Evolutionary conservation across 2,113 vertebrate genomes (phyloP).

Genomic region (Solea senegalensis): DNA sequence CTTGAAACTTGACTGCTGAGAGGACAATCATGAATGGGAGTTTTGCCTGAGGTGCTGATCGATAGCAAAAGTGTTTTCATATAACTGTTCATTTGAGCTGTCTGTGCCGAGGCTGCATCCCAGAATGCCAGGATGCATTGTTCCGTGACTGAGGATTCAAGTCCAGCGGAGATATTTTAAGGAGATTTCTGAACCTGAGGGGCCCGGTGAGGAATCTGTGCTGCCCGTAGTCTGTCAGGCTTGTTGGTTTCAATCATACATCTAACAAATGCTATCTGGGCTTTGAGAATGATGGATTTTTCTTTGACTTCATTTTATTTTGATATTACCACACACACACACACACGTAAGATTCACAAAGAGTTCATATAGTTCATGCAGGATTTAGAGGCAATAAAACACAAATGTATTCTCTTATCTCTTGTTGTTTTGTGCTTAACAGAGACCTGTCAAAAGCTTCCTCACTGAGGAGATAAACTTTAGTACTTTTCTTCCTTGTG

Average conservation of each 20-base stretch:
- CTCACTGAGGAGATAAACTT: conserved; percentile 58
- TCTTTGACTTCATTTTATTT: conserved; percentile 1
- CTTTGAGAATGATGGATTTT: conserved; percentile 38
- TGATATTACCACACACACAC: conserved; percentile 25
- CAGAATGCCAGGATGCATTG: conserved; percentile 64
- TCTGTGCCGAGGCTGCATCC: conserved; percentile 59
- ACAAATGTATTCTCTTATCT: conserved; percentile 12
- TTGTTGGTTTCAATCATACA: conserved; percentile 69
- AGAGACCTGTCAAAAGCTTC: conserved; percentile 61
- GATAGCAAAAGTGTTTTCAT: conserved; percentile 75
- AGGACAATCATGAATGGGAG: conserved; percentile 74
- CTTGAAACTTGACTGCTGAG: conserved; percentile 68
- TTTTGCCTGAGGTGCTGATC: conserved; percentile 76
- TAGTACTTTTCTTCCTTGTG: conserved; percentile 50
- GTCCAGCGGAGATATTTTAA: conserved; percentile 68
- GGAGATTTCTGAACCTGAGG: conserved; percentile 53
- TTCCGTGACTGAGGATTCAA: conserved; percentile 67
- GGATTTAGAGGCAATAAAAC: conserved; percentile 27
- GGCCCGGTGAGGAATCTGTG: conserved; percentile 41
- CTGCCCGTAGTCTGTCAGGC: conserved; percentile 34
- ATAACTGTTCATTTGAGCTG: conserved; percentile 70
- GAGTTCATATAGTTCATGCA: conserved; percentile 35
- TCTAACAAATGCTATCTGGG: conserved; percentile 39
- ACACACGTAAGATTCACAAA: conserved; percentile 19
- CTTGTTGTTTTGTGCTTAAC: conserved; percentile 51